Conservation (phyloP, 2,113 vertebrate species). For the Anthoscopus minutus region DNA sequence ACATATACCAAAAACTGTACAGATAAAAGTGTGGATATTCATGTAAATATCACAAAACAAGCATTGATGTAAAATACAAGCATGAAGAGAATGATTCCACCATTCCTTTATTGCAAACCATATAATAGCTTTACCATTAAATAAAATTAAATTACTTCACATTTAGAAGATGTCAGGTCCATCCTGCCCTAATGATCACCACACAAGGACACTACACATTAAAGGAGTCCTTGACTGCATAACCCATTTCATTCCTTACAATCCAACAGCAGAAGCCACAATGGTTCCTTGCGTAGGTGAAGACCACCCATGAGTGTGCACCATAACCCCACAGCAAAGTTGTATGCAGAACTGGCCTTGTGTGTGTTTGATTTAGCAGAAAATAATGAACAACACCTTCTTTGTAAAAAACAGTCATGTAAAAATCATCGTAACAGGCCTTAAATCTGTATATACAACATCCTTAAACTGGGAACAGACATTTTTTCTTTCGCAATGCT, state of each 20-base stretch:
- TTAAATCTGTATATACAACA: background rate
- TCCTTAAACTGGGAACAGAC: background rate
- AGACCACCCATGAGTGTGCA: background rate
- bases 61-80: background rate
- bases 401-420: background rate
- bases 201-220: background rate
- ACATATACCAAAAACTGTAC: background rate
- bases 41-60: background rate
- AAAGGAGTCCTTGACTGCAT: background rate
- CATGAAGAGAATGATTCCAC: background rate
- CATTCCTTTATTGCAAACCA: background rate
- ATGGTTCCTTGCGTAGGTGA: background rate
- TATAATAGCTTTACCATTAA: background rate
- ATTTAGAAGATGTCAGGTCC: background rate
- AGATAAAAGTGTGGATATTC: background rate
- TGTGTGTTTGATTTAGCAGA: background rate
- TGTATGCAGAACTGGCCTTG: background rate
- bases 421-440: background rate
- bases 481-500: background rate
- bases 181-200: background rate
- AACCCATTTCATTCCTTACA: background rate
- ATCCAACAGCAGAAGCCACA: background rate
- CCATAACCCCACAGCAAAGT: background rate
- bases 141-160: background rate
- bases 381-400: background rate